Conservation (phyloP, 2,113 vertebrate species). For the Vulpes vulpes region DNA sequence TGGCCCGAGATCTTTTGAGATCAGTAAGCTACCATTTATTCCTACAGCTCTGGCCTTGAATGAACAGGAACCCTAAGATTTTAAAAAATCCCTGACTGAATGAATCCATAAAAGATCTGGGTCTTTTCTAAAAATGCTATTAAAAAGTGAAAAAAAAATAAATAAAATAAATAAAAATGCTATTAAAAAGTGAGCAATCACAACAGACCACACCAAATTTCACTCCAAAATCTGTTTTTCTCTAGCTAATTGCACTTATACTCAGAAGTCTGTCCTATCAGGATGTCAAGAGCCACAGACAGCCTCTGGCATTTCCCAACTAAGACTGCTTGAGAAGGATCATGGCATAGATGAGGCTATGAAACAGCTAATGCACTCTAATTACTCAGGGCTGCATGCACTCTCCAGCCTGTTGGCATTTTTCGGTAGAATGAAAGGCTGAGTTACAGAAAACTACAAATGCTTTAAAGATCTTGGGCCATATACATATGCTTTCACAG, state of each 20-base stretch:
- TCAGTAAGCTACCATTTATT: neutral
- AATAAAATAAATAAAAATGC: neutral
- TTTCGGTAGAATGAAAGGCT: neutral
- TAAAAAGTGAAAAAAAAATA: no score
- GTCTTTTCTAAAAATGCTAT: neutral
- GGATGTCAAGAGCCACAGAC: neutral
- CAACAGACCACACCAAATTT: slow-evolving; percentile 56
- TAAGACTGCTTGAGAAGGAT: neutral
- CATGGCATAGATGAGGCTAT: accelerated
- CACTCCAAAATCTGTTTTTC: neutral
- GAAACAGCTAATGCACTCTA: neutral
- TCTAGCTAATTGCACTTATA: neutral
- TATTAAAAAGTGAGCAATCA: slow-evolving; percentile 46
- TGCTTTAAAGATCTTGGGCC: neutral
- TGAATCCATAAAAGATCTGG: neutral
- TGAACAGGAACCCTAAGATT: neutral
- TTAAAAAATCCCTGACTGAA: neutral
- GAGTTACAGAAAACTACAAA: neutral
- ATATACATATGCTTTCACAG: neutral
- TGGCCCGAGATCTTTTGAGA: neutral
- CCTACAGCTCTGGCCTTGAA: neutral
- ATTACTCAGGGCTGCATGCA: neutral
- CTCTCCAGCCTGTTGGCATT: neutral
- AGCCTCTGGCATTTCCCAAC: neutral
- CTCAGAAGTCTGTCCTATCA: neutral